phyloP scores from a whole-genome alignment of 2,797 vertebrate genomes.

The Rhynchonycteris naso region DNA sequence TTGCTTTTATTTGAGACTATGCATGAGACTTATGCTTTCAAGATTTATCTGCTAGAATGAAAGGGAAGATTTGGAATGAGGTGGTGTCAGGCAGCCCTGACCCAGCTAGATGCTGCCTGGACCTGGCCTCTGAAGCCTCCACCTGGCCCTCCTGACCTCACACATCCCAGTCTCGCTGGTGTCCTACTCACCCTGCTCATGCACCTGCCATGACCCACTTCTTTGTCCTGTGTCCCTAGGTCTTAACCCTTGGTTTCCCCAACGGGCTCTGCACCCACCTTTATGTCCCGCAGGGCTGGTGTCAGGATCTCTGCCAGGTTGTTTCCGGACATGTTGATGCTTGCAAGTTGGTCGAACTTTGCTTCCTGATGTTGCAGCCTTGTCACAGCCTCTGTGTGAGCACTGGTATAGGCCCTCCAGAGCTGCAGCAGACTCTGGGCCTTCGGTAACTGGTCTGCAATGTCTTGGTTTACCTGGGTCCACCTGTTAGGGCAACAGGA shows the following conservation, averaged over 20 bases:
- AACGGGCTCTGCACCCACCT: constrained; percentile 81
- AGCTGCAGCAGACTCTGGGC: constrained; percentile 82
- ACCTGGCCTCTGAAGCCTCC: background rate
- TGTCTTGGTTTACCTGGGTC: constrained; percentile 82
- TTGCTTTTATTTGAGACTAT: background rate
- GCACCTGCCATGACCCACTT: background rate
- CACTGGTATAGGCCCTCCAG: constrained; percentile 86
- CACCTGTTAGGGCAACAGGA: constrained; percentile 86
- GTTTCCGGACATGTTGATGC: constrained; percentile 74
- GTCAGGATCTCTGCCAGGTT: constrained; percentile 82
- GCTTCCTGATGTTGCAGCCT: constrained; percentile 82
- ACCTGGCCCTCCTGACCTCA: background rate
- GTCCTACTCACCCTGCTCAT: too few species aligned
- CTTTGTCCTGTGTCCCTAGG: background rate
- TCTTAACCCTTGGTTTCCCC: background rate
- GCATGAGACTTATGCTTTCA: background rate
- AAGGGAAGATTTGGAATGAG: background rate
- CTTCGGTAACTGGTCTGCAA: constrained; percentile 83
- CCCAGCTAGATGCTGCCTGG: background rate
- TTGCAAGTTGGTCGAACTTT: constrained; percentile 80
- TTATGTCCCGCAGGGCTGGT: constrained; percentile 80
- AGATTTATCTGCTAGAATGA: background rate
- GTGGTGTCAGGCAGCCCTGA: background rate
- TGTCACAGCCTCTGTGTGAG: constrained; percentile 69
- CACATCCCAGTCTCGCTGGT: fast-evolving